Evolutionary conservation across 2,797 vertebrate genomes (phyloP).

Genomic region (Limosa lapponica): DNA sequence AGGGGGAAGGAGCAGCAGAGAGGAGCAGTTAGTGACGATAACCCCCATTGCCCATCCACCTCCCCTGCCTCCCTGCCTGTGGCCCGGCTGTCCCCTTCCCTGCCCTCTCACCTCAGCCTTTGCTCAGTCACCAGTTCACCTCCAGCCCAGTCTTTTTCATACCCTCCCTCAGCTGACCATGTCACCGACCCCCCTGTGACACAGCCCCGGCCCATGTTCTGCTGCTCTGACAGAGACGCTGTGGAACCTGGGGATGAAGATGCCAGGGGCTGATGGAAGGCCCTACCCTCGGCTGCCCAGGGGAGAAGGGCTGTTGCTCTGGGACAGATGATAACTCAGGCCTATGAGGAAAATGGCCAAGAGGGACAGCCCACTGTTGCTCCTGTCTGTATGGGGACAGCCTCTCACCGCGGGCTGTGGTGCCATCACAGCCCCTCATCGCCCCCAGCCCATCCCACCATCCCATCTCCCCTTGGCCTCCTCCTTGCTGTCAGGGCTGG

Average conservation of each 20-base stretch:
- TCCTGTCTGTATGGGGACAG: not conserved
- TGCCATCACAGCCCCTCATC: not conserved
- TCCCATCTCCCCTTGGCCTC: not conserved
- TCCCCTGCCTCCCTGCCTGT: not conserved
- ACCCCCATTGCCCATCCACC: rapidly evolving
- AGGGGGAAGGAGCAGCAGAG: not conserved
- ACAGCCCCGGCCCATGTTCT: rapidly evolving
- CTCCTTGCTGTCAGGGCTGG: not conserved
- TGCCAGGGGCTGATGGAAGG: not conserved
- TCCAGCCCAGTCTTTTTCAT: not conserved
- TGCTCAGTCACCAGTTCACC: not conserved
- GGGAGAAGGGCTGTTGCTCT: not conserved
- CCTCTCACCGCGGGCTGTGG: rapidly evolving
- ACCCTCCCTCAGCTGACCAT: rapidly evolving
- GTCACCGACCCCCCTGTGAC: not conserved
- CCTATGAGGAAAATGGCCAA: not conserved
- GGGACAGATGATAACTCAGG: not conserved
- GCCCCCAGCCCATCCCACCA: not conserved
- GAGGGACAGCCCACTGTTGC: not conserved
- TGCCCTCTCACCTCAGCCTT: not conserved
- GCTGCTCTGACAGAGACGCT: not conserved
- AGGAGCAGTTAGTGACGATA: rapidly evolving
- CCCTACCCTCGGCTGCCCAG: not conserved
- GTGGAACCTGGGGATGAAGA: not conserved
- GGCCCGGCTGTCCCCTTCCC: not conserved